A percentile compares a stretch with the other conserved stretches of the same genome.
These are phyloP conservation scores for Eledona agricola DNA, from an alignment of 2,888 invertebrate genomes.

Conservation along the genomic window DNA sequence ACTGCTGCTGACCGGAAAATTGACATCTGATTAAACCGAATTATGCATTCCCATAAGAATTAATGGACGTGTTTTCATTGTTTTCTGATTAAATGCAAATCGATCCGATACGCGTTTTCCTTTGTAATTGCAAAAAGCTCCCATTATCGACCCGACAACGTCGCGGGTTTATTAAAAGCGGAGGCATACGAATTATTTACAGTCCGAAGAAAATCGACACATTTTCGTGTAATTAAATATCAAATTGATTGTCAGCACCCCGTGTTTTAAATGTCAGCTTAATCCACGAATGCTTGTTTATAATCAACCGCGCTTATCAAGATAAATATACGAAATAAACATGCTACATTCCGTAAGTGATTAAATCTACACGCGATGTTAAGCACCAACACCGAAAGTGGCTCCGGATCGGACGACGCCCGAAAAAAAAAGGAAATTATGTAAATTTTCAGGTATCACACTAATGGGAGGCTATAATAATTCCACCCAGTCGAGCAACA, in stretches of 20 bases:
- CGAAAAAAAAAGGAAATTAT: slow-evolving; percentile 38
- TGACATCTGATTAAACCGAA: slow-evolving; percentile 12
- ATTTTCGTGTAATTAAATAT: slow-evolving; percentile 37
- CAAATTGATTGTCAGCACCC: slow-evolving; percentile 44
- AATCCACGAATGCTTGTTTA: slow-evolving; percentile 41
- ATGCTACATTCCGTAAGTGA: slow-evolving; percentile 45
- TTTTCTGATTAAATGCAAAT: slow-evolving; percentile 9
- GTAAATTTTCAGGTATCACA: slow-evolving; percentile 37
- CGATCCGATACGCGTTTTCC: too few relatives aligned
- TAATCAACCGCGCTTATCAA: slow-evolving; percentile 44
- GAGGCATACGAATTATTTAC: slow-evolving; percentile 13
- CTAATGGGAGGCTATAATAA: slow-evolving; percentile 23
- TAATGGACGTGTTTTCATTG: slow-evolving; percentile 9
- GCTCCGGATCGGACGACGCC: slow-evolving; percentile 14
- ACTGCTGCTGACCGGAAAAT: slow-evolving; percentile 6
- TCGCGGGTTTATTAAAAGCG: slow-evolving; percentile 5
- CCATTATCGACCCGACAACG: neutral
- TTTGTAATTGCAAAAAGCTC: slow-evolving; percentile 2
- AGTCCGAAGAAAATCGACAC: slow-evolving; percentile 7
- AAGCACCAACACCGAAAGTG: slow-evolving; percentile 42
- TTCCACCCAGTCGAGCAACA: slow-evolving; percentile 5
- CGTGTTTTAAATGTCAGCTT: slow-evolving; percentile 40
- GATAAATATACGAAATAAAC: slow-evolving; percentile 46
- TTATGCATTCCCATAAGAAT: slow-evolving; percentile 16
- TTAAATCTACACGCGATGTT: slow-evolving; percentile 46